phyloP scores from a whole-genome alignment of 2,888 invertebrate species.

The Callosobruchus maculatus region DNA sequence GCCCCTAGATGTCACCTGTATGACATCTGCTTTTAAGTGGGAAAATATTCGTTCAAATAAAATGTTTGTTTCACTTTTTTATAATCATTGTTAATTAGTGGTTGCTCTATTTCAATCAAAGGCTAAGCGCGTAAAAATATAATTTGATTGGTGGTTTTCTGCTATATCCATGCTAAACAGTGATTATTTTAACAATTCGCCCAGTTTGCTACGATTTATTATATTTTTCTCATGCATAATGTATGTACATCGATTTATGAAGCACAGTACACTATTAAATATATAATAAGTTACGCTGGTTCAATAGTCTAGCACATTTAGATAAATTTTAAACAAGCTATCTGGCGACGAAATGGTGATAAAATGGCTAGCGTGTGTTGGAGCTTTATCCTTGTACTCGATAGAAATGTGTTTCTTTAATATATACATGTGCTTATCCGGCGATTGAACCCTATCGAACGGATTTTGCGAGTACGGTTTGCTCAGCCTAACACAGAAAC shows the following conservation, averaged over 20 bases:
- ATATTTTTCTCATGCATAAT: too few species aligned
- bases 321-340: background rate
- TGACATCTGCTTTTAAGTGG: too few species aligned
- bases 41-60: too few species aligned
- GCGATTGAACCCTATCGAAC: too few species aligned
- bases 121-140: background rate
- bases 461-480: too few species aligned
- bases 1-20: too few species aligned
- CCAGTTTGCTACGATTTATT: background rate
- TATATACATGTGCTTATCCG: too few species aligned
- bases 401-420: background rate
- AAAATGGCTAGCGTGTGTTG: background rate
- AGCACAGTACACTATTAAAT: background rate
- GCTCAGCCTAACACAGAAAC: too few species aligned
- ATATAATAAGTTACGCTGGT: background rate
- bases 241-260: too few species aligned
- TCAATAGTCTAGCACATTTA: background rate
- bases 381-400: background rate
- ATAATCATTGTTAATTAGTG: too few species aligned
- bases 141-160: background rate
- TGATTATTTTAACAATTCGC: background rate
- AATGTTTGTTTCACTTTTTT: too few species aligned
- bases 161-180: background rate
- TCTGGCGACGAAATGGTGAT: too few species aligned
- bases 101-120: background rate